phyloP scores from a whole-genome alignment of 2,113 vertebrate species.

The Lethenteron reissneri region DNA sequence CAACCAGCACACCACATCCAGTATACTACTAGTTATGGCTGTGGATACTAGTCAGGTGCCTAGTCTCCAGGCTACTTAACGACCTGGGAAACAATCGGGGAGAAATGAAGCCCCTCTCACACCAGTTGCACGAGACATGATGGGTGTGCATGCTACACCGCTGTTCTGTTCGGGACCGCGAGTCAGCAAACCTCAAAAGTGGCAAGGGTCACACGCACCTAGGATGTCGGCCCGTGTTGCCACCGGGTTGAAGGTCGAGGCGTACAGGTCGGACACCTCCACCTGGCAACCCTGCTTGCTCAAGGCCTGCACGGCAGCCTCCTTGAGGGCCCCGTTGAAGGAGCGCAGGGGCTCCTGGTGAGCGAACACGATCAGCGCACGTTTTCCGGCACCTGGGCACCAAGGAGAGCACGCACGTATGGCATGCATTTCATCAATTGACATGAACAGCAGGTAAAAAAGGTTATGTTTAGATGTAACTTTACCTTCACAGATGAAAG shows the following conservation, averaged over 20 bases:
- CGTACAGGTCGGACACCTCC: conserved; percentile 36
- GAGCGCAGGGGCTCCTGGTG: conserved; percentile 27
- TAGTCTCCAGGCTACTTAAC: neutral
- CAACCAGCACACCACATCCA: no score
- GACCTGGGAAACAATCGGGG: neutral
- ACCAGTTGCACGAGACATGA: neutral
- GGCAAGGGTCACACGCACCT: conserved; percentile 18
- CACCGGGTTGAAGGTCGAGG: conserved; percentile 31
- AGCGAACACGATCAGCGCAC: conserved; percentile 30
- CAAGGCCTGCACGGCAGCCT: conserved; percentile 23
- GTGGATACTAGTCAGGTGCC: no score
- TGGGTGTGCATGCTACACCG: neutral
- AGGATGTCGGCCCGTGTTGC: conserved; percentile 28
- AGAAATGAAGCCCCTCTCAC: neutral
- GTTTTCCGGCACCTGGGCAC: conserved; percentile 13
- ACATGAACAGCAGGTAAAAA: no score
- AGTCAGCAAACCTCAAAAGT: neutral
- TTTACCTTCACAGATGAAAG: no score
- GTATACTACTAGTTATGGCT: no score
- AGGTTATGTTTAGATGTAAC: no score
- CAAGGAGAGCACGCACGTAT: no score
- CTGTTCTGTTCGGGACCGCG: neutral
- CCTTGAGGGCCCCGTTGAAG: conserved; percentile 39
- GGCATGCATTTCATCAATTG: no score
- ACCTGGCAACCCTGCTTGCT: conserved; percentile 24